phyloP scores from a whole-genome alignment of 1,140 invertebrate genomes.

The Diploscapter pachys region DNA sequence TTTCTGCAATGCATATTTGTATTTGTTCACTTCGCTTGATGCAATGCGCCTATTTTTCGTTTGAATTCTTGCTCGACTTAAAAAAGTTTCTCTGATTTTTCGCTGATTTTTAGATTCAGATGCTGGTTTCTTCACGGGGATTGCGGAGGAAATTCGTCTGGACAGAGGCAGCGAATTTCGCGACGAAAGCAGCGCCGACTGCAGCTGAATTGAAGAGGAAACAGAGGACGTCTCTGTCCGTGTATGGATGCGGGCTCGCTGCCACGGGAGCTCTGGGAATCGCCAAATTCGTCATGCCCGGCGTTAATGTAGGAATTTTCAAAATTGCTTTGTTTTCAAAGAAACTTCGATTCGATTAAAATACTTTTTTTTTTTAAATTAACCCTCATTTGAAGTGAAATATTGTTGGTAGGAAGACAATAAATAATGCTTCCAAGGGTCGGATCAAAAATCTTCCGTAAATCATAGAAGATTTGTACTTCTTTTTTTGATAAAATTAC shows the following conservation, averaged over 20 bases:
- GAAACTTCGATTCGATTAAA: not conserved
- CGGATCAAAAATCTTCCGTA: too few species aligned
- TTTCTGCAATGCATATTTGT: too few species aligned
- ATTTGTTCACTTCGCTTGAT: too few species aligned
- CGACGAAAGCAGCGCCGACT: too few species aligned
- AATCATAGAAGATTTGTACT: not conserved
- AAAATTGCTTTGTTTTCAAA: not conserved
- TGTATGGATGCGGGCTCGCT: conserved; percentile 34
- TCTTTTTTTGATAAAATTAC: not conserved
- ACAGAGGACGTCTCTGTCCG: not conserved
- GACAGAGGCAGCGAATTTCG: not conserved
- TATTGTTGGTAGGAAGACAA: too few species aligned
- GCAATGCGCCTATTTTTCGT: too few species aligned
- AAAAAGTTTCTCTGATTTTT: too few species aligned
- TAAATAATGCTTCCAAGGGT: too few species aligned
- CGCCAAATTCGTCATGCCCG: conserved; percentile 5
- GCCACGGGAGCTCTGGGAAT: conserved; percentile 32
- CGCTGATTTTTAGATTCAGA: too few species aligned
- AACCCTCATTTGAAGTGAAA: conserved; percentile 8
- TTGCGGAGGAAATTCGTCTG: not conserved
- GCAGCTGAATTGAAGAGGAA: too few species aligned
- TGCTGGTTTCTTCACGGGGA: not conserved
- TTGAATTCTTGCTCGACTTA: too few species aligned
- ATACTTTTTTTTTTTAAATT: conserved; percentile 3
- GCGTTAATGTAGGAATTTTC: not conserved